A percentile compares a stretch with the other conserved stretches of the same genome.
These are phyloP conservation scores for Chelidonichthys spinosus DNA, from an alignment of 2,797 vertebrate species.

Conservation along the genomic window DNA sequence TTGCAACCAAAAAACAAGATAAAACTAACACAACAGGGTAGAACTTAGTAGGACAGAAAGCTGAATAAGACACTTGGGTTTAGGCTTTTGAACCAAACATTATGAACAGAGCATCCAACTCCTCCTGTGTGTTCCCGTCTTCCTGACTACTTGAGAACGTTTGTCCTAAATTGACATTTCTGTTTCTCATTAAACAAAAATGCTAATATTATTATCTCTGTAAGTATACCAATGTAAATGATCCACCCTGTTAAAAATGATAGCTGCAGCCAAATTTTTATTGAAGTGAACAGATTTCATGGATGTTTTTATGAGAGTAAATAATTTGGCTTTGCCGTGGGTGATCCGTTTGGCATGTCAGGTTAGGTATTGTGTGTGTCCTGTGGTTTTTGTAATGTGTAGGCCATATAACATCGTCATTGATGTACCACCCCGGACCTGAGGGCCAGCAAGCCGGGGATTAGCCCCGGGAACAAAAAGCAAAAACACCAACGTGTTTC, in stretches of 20 bases:
- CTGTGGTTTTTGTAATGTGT: constrained; percentile 37
- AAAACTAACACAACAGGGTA: no score
- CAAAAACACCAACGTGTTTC: constrained; percentile 72
- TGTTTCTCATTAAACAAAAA: not conserved
- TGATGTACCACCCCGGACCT: constrained; percentile 46
- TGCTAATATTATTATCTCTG: not conserved
- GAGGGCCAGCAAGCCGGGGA: constrained; percentile 59
- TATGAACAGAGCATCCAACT: not conserved
- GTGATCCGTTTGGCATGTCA: constrained; percentile 15
- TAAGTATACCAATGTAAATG: not conserved
- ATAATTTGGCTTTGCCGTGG: not conserved
- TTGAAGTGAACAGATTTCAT: not conserved
- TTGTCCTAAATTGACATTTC: not conserved
- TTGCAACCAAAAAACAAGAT: not conserved
- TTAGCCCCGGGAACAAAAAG: constrained; percentile 69
- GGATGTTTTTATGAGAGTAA: not conserved
- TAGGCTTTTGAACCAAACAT: not conserved
- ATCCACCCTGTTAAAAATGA: not conserved
- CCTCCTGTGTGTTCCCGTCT: not conserved
- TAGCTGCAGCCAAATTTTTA: not conserved
- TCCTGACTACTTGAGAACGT: not conserved
- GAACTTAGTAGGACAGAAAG: no score
- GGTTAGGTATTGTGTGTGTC: constrained; percentile 32
- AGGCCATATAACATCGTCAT: constrained; percentile 33
- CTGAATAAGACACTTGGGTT: no score